A percentile compares a stretch with the other conserved stretches of the same genome.
Evolutionary conservation across 2,113 vertebrate species (phyloP).

Genomic region (Prunella himalayana): DNA sequence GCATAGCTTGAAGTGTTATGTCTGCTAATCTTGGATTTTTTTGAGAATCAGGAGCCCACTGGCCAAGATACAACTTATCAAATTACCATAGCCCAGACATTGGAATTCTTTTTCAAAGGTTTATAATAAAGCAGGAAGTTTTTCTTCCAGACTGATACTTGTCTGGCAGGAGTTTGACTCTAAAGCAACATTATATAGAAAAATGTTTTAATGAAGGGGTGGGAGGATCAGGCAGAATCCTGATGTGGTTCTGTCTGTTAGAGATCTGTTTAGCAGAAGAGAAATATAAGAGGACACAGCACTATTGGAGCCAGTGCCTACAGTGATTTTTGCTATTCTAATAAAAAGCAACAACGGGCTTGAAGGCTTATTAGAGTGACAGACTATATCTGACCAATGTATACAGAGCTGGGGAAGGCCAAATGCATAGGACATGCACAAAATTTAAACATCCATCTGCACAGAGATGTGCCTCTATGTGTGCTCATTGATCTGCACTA

Average conservation of each 20-base stretch:
- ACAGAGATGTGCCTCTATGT: background rate
- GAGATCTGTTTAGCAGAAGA: background rate
- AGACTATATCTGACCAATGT: rapidly evolving
- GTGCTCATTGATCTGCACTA: background rate
- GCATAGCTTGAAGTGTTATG: background rate
- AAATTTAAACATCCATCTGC: background rate
- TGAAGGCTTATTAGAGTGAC: background rate
- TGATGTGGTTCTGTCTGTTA: background rate
- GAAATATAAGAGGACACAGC: background rate
- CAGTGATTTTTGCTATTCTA: background rate
- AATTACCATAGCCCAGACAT: background rate
- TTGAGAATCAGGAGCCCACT: background rate
- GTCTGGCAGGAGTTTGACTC: background rate
- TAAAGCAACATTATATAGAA: background rate
- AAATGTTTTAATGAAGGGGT: background rate
- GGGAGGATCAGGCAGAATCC: background rate
- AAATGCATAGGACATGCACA: background rate
- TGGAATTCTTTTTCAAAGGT: slow-evolving; percentile 15
- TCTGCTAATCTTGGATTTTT: slow-evolving; percentile 17
- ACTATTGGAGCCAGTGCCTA: background rate
- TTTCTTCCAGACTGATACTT: slow-evolving; percentile 16
- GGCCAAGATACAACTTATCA: background rate
- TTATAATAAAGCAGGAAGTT: slow-evolving; percentile 27
- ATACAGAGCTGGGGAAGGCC: background rate
- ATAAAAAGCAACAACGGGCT: background rate